phyloP scores from a whole-genome alignment of 2,113 vertebrate genomes.

The Cryptotis parvus region DNA sequence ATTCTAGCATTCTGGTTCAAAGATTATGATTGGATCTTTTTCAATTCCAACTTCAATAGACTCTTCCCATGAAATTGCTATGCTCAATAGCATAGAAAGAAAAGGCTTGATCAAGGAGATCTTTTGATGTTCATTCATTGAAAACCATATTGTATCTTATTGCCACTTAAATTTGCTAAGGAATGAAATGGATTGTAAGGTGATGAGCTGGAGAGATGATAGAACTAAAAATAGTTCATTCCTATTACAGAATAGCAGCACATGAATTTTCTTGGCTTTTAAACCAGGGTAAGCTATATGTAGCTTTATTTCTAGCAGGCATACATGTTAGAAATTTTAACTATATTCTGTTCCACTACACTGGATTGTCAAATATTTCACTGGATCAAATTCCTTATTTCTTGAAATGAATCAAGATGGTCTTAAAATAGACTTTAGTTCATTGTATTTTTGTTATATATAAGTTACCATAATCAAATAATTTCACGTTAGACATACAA shows the following conservation, averaged over 20 bases:
- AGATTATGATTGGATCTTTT: conserved; percentile 44
- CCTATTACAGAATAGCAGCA: background rate
- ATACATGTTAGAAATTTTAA: conserved; percentile 13
- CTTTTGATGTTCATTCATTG: conserved; percentile 45
- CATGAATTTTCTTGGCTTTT: conserved; percentile 32
- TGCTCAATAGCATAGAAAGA: conserved; percentile 42
- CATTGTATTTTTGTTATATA: conserved; percentile 23
- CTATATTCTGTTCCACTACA: background rate
- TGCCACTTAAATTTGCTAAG: conserved; percentile 37
- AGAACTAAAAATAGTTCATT: conserved; percentile 42
- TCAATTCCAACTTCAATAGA: conserved; percentile 42
- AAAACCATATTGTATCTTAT: conserved; percentile 15
- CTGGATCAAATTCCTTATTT: conserved; percentile 31
- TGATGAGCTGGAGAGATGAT: conserved; percentile 51
- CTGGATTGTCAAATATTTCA: conserved; percentile 32
- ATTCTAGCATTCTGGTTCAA: conserved; percentile 11
- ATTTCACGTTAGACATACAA: too few relatives aligned
- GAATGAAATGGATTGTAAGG: conserved; percentile 46
- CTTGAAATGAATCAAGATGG: background rate
- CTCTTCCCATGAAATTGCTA: conserved; percentile 29
- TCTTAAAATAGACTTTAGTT: background rate
- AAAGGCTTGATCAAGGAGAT: conserved; percentile 52
- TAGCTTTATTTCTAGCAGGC: background rate
- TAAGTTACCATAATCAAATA: background rate
- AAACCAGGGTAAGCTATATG: background rate